Evolutionary conservation across 1,140 invertebrate species (phyloP), one percentile per base, ranked within the genome.

Genomic region (Bicyclus anynana): DNA sequence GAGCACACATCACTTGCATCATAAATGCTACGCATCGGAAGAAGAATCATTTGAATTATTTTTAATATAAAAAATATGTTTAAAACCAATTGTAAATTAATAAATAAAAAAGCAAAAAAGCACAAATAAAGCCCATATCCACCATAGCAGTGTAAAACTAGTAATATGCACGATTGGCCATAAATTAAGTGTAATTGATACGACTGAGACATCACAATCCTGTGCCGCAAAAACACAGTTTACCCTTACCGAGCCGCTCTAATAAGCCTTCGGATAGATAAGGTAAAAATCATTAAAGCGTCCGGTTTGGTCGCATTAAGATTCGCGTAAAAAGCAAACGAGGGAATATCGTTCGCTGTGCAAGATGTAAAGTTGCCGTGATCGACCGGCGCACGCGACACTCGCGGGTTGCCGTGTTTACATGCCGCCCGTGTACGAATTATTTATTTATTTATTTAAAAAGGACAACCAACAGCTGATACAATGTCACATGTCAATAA

Each of bases 171-270:
- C 47, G 42, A 58, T 50, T 53, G 62, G 40, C 54, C 54, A 61
- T 65, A 65, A 62, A 65, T 62, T 62, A 62, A 38, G 16, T 46
- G 63, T 65, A 62, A 62, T 65, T 62, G 54, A 62, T 65, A 62
- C 59, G 54, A 62, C 54, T 53, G 63, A 61, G 63, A 65, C 59
- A 61, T 65, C 59, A 58, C 58, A 58, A 58, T 63, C 60, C 35
- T 44, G 35, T 21, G 21, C 16, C 27, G 37, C 46, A 57, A 55
- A 65, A 65, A 58, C 53, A 55, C 23, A 65, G 38, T 52, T 53
- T 51, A 33, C 50, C 59, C 38, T 57, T 65, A 56, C 44, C 53
- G 51, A 54, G 51, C 46, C 20, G 38, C 27, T 65, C 54, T 62
- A 62, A 65, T 65, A 65, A 65, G 63, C 50, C 40, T 17, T 13